phyloP scores from a whole-genome alignment of 2,888 invertebrate genomes.

The Coremacera marginata region DNA sequence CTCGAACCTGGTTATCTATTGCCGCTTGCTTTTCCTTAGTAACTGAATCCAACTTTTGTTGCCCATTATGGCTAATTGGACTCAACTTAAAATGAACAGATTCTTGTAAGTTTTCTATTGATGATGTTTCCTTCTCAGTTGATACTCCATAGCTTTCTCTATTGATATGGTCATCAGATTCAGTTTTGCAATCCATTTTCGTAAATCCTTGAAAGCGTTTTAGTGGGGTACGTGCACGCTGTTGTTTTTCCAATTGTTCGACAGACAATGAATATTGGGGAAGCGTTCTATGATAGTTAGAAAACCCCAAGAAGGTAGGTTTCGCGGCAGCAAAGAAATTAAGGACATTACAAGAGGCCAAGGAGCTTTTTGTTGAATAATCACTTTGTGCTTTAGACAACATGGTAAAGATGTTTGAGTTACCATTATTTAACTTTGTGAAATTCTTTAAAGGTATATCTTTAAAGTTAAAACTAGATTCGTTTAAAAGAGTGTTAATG shows the following conservation, averaged over 20 bases:
- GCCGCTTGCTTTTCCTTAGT: background rate
- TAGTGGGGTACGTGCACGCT: conserved; percentile 81
- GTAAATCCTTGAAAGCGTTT: conserved; percentile 68
- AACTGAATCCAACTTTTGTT: background rate
- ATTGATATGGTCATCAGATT: conserved; percentile 38
- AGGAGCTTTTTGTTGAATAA: conserved; percentile 71
- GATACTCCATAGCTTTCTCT: background rate
- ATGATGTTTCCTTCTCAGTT: conserved; percentile 41
- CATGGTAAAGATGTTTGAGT: conserved; percentile 86
- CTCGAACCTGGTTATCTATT: background rate
- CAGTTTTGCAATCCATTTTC: conserved; percentile 25
- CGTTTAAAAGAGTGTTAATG: conserved; percentile 79
- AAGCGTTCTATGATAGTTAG: conserved; percentile 82
- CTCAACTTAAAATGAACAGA: background rate
- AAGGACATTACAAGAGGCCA: conserved; percentile 86
- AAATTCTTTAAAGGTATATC: conserved; percentile 41
- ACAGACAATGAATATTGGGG: conserved; percentile 75
- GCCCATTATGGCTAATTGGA: background rate
- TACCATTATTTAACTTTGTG: conserved; percentile 57
- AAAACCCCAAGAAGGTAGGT: conserved; percentile 73
- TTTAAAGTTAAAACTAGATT: conserved; percentile 62
- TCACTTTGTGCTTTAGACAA: conserved; percentile 91
- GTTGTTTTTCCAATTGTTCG: conserved; percentile 91
- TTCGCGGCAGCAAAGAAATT: conserved; percentile 81
- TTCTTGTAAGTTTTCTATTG: conserved; percentile 45